Evolutionary conservation across 2,113 vertebrate species (phyloP).

Genomic region (Lynx canadensis): DNA sequence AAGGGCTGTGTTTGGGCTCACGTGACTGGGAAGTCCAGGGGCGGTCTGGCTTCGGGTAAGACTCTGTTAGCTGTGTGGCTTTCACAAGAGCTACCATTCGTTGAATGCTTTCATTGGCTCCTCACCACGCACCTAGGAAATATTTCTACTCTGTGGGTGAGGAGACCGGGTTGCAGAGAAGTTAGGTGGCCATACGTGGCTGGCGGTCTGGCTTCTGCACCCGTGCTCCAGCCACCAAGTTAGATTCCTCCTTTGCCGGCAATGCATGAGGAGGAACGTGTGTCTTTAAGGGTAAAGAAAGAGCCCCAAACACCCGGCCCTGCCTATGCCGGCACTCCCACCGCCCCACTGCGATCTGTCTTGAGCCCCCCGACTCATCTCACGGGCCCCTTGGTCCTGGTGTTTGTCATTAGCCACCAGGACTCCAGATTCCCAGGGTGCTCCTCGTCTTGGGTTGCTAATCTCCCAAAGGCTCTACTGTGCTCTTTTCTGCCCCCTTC

Average conservation of each 20-base stretch:
- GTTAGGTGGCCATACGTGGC: background rate
- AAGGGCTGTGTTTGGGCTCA: background rate
- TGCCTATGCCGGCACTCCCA: accelerated
- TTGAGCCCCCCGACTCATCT: background rate
- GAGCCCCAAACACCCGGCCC: background rate
- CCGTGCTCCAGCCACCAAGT: background rate
- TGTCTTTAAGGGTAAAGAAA: background rate
- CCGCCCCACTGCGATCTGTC: background rate
- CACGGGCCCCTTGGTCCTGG: background rate
- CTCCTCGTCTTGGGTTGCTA: accelerated
- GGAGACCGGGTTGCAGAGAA: background rate
- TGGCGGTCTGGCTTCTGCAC: background rate
- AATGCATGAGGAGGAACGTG: accelerated
- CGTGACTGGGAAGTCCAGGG: background rate
- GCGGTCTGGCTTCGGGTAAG: background rate
- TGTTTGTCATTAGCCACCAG: too few relatives aligned
- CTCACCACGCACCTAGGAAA: background rate
- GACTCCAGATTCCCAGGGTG: background rate
- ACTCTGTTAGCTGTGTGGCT: background rate
- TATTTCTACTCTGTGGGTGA: background rate
- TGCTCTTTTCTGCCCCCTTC: background rate
- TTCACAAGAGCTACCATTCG: background rate
- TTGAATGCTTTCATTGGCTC: background rate
- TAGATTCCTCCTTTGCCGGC: background rate
- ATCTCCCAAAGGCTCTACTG: background rate